These are phyloP conservation scores for Alexandromys fortis DNA, from an alignment of 2,113 vertebrate species.

Conservation along the genomic window DNA sequence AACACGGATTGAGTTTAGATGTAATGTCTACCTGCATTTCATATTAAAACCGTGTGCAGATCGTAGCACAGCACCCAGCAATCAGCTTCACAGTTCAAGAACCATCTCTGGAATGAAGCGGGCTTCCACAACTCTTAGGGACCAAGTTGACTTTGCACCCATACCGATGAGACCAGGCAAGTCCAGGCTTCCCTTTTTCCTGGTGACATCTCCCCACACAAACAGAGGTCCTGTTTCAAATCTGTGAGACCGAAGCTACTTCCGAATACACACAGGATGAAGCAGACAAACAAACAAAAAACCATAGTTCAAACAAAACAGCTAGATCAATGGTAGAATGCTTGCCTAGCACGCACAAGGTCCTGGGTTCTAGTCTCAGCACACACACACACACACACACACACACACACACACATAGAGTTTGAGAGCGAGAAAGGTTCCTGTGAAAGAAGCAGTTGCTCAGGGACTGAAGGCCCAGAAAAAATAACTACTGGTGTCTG, in stretches of 20 bases:
- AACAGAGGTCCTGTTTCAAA: neutral
- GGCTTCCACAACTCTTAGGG: neutral
- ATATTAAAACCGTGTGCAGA: neutral
- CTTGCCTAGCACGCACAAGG: neutral
- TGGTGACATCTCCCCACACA: accelerated
- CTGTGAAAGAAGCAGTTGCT: neutral
- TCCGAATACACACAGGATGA: neutral
- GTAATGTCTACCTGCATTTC: neutral
- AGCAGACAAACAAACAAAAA: neutral
- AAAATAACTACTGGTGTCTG: neutral
- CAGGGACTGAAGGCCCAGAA: neutral
- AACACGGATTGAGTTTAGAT: accelerated
- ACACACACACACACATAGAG: neutral
- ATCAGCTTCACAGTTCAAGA: neutral
- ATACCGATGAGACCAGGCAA: neutral
- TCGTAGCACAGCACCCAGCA: neutral
- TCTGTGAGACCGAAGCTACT: neutral
- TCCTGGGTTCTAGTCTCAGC: neutral
- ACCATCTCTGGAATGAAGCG: neutral
- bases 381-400: neutral
- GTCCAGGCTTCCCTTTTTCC: neutral
- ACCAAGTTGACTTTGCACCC: neutral
- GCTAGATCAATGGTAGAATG: neutral
- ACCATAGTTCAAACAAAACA: neutral
- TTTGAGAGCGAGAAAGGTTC: neutral